Conservation (phyloP, 2,113 vertebrate genomes). For the Platichthys flesus region DNA sequence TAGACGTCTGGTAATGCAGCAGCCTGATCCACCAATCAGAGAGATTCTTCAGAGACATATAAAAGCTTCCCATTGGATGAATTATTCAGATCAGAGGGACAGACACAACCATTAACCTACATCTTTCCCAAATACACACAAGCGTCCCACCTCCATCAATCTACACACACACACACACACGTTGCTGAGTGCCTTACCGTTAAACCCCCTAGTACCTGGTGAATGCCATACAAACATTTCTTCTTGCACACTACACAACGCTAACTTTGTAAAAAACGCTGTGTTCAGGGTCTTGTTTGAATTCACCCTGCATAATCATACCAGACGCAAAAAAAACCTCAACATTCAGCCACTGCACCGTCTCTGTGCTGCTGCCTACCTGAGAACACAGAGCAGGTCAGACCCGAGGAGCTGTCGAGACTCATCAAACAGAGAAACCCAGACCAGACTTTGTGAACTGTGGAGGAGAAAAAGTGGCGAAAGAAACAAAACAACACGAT, state of each 20-base stretch:
- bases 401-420: too few relatives aligned
- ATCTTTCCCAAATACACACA: slow-evolving; percentile 60
- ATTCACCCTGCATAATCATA: background rate
- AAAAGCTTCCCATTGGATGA: slow-evolving; percentile 74
- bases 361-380: too few relatives aligned
- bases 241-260: slow-evolving; percentile 12
- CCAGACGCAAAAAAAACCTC: background rate
- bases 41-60: slow-evolving; percentile 55
- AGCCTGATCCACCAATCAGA: slow-evolving; percentile 64
- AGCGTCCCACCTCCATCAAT: slow-evolving; percentile 1
- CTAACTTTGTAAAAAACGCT: slow-evolving; percentile 21
- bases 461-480: background rate
- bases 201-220: background rate
- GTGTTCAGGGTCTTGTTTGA: slow-evolving; percentile 23
- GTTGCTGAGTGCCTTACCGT: background rate
- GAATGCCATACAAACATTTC: background rate
- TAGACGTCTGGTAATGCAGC: slow-evolving; percentile 27
- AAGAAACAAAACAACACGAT: background rate
- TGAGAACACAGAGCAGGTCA: slow-evolving; percentile 13
- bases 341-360: too few relatives aligned
- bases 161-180: too few relatives aligned
- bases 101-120: slow-evolving; percentile 75
- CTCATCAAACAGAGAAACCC: background rate
- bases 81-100: slow-evolving; percentile 75
- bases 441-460: background rate